Evolutionary conservation across 2,113 vertebrate genomes (phyloP).

Genomic region (Mesitornis unicolor): DNA sequence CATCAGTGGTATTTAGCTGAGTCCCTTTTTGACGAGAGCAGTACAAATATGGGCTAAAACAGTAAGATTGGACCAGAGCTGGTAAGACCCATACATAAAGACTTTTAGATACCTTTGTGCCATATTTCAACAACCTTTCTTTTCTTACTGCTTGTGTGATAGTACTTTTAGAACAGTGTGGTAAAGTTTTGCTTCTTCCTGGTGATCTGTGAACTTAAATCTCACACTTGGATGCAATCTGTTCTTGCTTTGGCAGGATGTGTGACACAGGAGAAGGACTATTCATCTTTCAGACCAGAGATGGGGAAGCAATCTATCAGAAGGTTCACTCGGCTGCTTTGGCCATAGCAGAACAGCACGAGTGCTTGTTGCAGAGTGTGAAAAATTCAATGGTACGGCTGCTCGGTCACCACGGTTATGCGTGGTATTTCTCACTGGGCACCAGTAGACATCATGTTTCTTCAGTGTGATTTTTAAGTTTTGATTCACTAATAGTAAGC

Average conservation of each 20-base stretch:
- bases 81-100: background rate
- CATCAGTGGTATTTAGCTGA: background rate
- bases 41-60: background rate
- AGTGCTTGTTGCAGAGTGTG: constrained; percentile 73
- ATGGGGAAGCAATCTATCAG: constrained; percentile 85
- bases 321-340: constrained; percentile 81
- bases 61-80: background rate
- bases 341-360: constrained; percentile 80
- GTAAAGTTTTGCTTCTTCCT: background rate
- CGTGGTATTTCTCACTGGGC: background rate
- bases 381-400: constrained; percentile 74
- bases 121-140: background rate
- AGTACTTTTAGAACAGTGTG: accelerated
- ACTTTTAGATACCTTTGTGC: background rate
- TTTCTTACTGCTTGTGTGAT: background rate
- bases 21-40: background rate
- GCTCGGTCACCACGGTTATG: background rate
- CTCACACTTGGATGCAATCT: background rate
- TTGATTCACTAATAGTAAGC: background rate
- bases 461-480: background rate
- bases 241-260: constrained; percentile 74
- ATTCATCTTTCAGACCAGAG: constrained; percentile 84
- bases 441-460: background rate
- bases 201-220: background rate
- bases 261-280: constrained; percentile 86